Base-by-base conservation (phyloP, 2,888 invertebrate genomes). In the Horisme vitalbata region DNA sequence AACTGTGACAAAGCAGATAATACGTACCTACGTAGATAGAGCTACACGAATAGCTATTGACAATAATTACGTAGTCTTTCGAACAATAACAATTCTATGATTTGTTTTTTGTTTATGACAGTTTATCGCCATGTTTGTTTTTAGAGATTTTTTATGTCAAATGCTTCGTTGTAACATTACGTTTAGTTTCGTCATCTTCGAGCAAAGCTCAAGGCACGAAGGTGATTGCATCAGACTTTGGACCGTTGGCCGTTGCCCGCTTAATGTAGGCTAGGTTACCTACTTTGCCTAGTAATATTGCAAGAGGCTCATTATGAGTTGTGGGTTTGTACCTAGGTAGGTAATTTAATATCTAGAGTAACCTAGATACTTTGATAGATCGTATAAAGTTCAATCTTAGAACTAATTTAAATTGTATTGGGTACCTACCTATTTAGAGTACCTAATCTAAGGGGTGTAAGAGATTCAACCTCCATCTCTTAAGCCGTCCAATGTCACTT, bases 131-230 rank as follows among this genome's bases (percentile, higher is more conserved):
- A 1, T 18, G 36, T 5, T 26, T 26, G 11, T 26, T 26, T 11
- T 26, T 6, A 11, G 11, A 26, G 11, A 11, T 26, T 6, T 7
- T 6, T 11, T 11, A 10, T 9, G 4, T 11, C 2, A 11, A 23
- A 7, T 1, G 12, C 12, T 13, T 20, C 10, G 18, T 36, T 12
- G 55, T 47, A 57, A 58, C 26, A 34, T 43, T 45, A 33, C 35
- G 33, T 35, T 24, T 9, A 32, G 44, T 48, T 37, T 59, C 55
- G 55, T 63, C 50, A 58, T 45, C 54, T 45, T 20, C 31, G 41
- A 45, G 33, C 61, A 71, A 71, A 71, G 66, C 71, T 69, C 78
- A 80, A 76, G 75, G 79, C 43, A 38, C 18, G 3, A 4, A 20
- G 5, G 5, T 43, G 34, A 41, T 79, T 77, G 69, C 79, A 63